phyloP scores from a whole-genome alignment of 2,113 vertebrate species.

The Hipposideros armiger region DNA sequence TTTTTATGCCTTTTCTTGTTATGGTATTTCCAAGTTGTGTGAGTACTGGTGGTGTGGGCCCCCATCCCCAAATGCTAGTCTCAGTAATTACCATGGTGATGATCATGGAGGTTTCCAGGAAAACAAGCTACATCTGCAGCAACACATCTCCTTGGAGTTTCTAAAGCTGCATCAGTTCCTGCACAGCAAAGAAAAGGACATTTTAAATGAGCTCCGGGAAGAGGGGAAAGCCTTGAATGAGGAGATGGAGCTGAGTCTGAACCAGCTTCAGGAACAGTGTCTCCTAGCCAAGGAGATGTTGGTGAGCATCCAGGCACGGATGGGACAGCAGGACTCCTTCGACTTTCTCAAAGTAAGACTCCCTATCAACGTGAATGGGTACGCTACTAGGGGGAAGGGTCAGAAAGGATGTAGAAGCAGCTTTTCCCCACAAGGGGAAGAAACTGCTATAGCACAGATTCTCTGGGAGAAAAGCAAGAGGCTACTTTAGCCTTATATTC shows the following conservation, averaged over 20 bases:
- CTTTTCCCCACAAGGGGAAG: not conserved
- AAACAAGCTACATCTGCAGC: slow-evolving; percentile 79
- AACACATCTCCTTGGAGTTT: slow-evolving; percentile 77
- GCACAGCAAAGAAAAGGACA: slow-evolving; percentile 75
- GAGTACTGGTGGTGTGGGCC: not conserved
- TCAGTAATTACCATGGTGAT: slow-evolving; percentile 69
- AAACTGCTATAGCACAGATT: not conserved
- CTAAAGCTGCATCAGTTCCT: slow-evolving; percentile 82
- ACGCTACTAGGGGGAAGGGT: not conserved
- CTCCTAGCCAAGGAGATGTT: slow-evolving; percentile 66
- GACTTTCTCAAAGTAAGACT: slow-evolving; percentile 83
- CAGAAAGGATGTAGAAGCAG: not conserved
- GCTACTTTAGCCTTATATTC: slow-evolving; percentile 4
- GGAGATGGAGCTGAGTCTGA: slow-evolving; percentile 76
- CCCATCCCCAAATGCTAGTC: not conserved
- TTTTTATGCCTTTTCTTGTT: slow-evolving; percentile 8
- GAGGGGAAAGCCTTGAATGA: slow-evolving; percentile 67
- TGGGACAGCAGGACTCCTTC: slow-evolving; percentile 75
- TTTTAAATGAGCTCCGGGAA: slow-evolving; percentile 73
- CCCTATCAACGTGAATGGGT: not conserved
- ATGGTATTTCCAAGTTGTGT: not conserved
- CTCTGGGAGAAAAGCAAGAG: slow-evolving; percentile 21
- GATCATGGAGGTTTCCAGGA: slow-evolving; percentile 79
- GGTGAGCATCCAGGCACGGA: slow-evolving; percentile 49
- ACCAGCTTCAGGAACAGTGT: slow-evolving; percentile 66